phyloP scores from a whole-genome alignment of 2,888 invertebrate genomes.

The Microplitis manilae region DNA sequence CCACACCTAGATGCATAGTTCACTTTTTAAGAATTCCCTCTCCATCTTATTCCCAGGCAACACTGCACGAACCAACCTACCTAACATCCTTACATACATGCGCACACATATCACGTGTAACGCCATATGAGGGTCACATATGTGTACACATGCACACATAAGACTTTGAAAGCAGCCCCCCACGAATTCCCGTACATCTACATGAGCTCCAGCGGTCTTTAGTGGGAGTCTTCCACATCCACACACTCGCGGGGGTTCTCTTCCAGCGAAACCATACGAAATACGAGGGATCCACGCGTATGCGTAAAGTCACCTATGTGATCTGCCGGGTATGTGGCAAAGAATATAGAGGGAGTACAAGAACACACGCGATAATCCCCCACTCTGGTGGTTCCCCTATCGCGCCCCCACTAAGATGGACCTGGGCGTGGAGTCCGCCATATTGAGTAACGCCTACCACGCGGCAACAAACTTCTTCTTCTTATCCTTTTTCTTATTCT shows the following conservation, averaged over 20 bases:
- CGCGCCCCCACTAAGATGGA: constrained; percentile 56
- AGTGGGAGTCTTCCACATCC: constrained; percentile 25
- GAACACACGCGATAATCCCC: constrained; percentile 51
- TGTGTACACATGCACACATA: constrained; percentile 13
- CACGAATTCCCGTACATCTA: constrained; percentile 44
- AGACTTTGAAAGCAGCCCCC: constrained; percentile 11
- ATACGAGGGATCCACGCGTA: constrained; percentile 46
- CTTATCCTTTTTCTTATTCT: neutral
- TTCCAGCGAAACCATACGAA: constrained; percentile 32
- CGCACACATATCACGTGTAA: constrained; percentile 24
- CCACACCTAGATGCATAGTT: constrained; percentile 52
- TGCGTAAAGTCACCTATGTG: constrained; percentile 50
- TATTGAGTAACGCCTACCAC: constrained; percentile 68
- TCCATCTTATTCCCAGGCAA: constrained; percentile 23
- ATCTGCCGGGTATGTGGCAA: neutral
- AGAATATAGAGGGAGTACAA: constrained; percentile 15
- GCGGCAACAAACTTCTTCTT: constrained; percentile 51
- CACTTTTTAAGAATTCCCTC: constrained; percentile 36
- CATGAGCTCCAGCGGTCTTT: constrained; percentile 31
- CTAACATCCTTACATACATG: constrained; percentile 6
- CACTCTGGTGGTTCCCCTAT: constrained; percentile 59
- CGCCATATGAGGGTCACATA: constrained; percentile 25
- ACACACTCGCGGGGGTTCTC: neutral
- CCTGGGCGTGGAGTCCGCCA: constrained; percentile 65
- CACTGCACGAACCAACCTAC: neutral